phyloP scores from a whole-genome alignment of 2,797 vertebrate species.

The Poeciliopsis turneri region DNA sequence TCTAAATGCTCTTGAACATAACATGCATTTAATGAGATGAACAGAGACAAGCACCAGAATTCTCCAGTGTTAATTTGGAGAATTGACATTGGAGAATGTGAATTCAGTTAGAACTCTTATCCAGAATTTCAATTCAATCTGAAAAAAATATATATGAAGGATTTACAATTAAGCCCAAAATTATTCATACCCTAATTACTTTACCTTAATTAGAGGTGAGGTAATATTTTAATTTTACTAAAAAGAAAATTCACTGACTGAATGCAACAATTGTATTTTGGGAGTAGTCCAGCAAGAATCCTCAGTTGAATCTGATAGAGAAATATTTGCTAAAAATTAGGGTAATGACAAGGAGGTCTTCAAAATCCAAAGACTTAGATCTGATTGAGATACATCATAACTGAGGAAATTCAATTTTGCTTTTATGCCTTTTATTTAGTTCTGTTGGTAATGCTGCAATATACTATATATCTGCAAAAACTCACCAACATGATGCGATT shows the following conservation, averaged over 20 bases:
- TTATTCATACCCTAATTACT: background rate
- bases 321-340: background rate
- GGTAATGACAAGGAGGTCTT: background rate
- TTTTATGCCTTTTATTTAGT: background rate
- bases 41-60: slow-evolving; percentile 21
- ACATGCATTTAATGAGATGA: slow-evolving; percentile 37
- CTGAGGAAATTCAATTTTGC: background rate
- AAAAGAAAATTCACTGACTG: background rate
- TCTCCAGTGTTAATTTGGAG: background rate
- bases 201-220: background rate
- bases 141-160: background rate
- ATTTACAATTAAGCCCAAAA: background rate
- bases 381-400: background rate
- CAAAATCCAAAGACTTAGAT: background rate
- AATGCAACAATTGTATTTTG: background rate
- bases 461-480: background rate
- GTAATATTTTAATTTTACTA: background rate
- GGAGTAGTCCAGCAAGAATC: background rate
- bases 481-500: background rate
- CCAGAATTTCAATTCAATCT: slow-evolving; percentile 2
- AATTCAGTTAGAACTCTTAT: slow-evolving; percentile 6
- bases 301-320: background rate
- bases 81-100: too few relatives aligned
- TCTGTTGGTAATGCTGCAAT: background rate
- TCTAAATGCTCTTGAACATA: slow-evolving; percentile 49